phyloP scores from a whole-genome alignment of 2,113 vertebrate genomes.

The Eublepharis macularius region DNA sequence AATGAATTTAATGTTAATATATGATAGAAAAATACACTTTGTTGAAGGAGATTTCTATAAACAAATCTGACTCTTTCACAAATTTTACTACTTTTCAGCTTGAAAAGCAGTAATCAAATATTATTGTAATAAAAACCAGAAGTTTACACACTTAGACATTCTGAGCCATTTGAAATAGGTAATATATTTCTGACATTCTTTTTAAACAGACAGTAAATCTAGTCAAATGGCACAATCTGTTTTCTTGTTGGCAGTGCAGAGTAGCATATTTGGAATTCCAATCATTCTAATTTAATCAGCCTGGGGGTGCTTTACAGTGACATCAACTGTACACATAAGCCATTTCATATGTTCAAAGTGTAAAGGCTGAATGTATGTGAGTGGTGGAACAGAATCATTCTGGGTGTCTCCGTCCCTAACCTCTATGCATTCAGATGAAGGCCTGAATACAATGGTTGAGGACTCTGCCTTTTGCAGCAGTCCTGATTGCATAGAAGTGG shows the following conservation, averaged over 20 bases:
- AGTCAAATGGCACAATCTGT: constrained; percentile 27
- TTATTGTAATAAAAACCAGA: constrained; percentile 22
- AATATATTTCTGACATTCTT: background rate
- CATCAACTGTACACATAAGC: constrained; percentile 36
- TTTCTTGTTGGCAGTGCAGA: background rate
- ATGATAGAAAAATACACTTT: constrained; percentile 57
- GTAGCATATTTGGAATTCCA: background rate
- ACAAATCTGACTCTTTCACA: constrained; percentile 35
- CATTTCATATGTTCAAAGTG: background rate
- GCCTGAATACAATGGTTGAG: too few relatives aligned
- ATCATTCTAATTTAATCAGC: constrained; percentile 35
- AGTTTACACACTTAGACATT: constrained; percentile 16
- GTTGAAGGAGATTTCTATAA: constrained; percentile 39
- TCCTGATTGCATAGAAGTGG: too few relatives aligned
- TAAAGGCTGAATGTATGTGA: too few relatives aligned
- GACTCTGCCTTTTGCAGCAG: too few relatives aligned
- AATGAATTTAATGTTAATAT: constrained; percentile 50
- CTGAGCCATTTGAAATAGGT: constrained; percentile 44
- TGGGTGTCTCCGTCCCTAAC: too few relatives aligned
- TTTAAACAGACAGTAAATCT: constrained; percentile 28
- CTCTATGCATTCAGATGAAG: too few relatives aligned
- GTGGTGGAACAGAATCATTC: too few relatives aligned
- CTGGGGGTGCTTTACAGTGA: constrained; percentile 27
- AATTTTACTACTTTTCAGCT: background rate
- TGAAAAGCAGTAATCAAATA: constrained; percentile 18